Evolutionary conservation across 2,113 vertebrate genomes (phyloP).

Genomic region (Sinocyclocheilus anophthalmus): DNA sequence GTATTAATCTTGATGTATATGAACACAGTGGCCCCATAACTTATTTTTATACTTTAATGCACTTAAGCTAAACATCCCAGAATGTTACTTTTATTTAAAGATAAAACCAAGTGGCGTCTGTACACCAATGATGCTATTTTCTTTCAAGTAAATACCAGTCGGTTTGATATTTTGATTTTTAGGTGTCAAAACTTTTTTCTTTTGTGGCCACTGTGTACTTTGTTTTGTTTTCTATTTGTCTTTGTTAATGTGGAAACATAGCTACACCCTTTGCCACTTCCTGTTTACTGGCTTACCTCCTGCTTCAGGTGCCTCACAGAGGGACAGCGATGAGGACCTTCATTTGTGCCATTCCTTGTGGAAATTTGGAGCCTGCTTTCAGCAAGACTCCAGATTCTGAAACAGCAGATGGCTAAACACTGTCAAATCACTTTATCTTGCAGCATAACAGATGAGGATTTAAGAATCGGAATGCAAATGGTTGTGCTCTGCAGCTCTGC

Average conservation of each 20-base stretch:
- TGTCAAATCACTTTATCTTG: conserved; percentile 19
- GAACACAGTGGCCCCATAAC: neutral
- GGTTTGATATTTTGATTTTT: neutral
- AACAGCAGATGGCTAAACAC: conserved; percentile 12
- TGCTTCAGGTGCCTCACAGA: conserved; percentile 56
- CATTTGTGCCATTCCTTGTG: conserved; percentile 63
- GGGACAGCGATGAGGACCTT: conserved; percentile 51
- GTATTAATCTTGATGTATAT: neutral
- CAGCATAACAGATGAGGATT: neutral
- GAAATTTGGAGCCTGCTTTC: conserved; percentile 70
- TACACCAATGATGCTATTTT: neutral
- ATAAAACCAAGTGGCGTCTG: neutral
- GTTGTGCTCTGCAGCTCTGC: neutral
- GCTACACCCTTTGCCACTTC: neutral
- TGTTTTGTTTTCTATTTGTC: neutral
- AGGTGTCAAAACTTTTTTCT: neutral
- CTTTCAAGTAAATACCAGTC: neutral
- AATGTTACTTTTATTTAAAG: neutral
- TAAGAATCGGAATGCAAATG: neutral
- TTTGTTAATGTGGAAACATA: neutral
- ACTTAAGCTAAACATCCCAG: neutral
- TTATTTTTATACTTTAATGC: conserved; percentile 6
- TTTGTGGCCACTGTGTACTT: neutral
- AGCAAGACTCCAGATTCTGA: conserved; percentile 72
- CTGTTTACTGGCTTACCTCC: conserved; percentile 54